Conservation (phyloP, 1,140 invertebrate species). For the Trichomalopsis sarcophagae region DNA sequence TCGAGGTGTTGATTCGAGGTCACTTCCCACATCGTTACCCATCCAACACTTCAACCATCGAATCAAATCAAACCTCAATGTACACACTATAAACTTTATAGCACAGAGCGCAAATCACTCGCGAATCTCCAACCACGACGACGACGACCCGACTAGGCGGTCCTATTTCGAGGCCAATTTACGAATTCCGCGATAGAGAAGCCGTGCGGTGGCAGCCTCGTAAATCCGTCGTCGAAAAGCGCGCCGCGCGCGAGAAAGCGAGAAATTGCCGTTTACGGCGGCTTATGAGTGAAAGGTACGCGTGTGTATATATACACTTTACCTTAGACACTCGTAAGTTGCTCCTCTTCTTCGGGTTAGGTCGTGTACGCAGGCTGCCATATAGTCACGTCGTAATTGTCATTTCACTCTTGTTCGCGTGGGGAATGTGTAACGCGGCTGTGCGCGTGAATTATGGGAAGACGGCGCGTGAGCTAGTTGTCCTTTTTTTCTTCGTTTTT, state of each 20-base stretch:
- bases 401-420: slow-evolving; percentile 6
- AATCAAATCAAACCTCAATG: too few species aligned
- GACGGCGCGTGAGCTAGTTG: not conserved
- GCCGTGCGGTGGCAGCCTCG: not conserved
- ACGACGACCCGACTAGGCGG: not conserved
- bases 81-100: too few species aligned
- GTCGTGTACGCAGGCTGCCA: not conserved
- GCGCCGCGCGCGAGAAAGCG: slow-evolving; percentile 15
- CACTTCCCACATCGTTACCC: too few species aligned
- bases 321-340: not conserved
- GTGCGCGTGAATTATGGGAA: slow-evolving; percentile 43
- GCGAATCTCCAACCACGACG: too few species aligned
- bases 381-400: slow-evolving; percentile 13
- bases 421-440: not conserved
- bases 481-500: too few species aligned
- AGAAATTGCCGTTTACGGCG: slow-evolving; percentile 35
- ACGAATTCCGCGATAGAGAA: slow-evolving; percentile 59
- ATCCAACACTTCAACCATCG: too few species aligned
- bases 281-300: slow-evolving; percentile 45
- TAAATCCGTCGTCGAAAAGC: slow-evolving; percentile 27
- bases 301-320: not conserved
- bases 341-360: not conserved
- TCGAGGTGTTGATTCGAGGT: too few species aligned
- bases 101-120: too few species aligned
- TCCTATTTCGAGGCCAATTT: slow-evolving; percentile 67